phyloP scores from a whole-genome alignment of 2,797 vertebrate genomes.

The Pangasius mekongensis region DNA sequence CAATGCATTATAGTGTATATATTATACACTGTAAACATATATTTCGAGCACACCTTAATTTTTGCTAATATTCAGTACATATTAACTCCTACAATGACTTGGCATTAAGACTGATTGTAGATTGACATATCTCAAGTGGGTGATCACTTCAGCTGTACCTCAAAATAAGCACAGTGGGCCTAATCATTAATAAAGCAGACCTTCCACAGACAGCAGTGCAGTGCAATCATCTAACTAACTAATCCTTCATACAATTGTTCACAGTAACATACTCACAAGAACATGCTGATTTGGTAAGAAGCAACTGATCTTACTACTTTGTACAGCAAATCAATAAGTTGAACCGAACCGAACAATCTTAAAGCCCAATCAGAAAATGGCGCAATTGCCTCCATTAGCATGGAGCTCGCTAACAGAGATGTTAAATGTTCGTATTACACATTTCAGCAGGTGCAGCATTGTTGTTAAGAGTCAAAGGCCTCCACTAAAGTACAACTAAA shows the following conservation, averaged over 20 bases:
- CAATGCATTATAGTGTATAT: conserved; percentile 69
- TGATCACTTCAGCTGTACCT: conserved; percentile 25
- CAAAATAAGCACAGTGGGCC: conserved; percentile 12
- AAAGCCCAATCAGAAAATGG: neutral
- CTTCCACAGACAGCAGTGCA: conserved; percentile 55
- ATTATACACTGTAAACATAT: conserved; percentile 67
- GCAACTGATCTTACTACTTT: conserved; percentile 13
- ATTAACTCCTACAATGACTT: conserved; percentile 62
- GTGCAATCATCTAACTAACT: conserved; percentile 42
- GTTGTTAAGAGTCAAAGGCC: neutral
- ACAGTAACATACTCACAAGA: conserved; percentile 43
- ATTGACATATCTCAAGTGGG: conserved; percentile 26
- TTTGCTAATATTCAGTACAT: conserved; percentile 66
- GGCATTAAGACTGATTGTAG: conserved; percentile 41
- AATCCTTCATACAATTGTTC: conserved; percentile 41
- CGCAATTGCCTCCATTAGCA: neutral
- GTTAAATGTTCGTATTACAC: neutral
- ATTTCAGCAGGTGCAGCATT: neutral
- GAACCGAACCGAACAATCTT: neutral
- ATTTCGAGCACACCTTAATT: conserved; percentile 63
- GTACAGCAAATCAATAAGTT: neutral
- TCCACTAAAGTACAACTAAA: conserved; percentile 10
- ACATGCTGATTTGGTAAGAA: conserved; percentile 12
- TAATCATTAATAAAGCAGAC: conserved; percentile 39
- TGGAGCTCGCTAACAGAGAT: neutral